Conservation (phyloP, 2,888 invertebrate species). For the Pristionchus maxplancki region DNA sequence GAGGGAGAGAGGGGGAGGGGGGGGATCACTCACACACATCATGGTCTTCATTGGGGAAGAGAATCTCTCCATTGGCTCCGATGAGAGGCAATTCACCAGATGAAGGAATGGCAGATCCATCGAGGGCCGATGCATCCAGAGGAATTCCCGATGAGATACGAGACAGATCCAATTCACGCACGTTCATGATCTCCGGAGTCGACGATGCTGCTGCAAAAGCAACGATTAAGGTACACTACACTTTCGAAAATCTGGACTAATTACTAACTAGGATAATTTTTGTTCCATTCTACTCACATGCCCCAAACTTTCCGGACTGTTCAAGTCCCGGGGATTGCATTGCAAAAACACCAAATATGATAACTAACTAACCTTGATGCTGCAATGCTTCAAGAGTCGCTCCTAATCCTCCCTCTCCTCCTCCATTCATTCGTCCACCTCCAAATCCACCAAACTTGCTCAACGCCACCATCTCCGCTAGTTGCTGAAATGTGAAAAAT, state of each 20-base stretch:
- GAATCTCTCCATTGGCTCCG: conserved; percentile 48
- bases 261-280: background rate
- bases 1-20: background rate
- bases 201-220: background rate
- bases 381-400: conserved; percentile 7
- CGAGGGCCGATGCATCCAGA: conserved; percentile 9
- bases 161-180: conserved; percentile 64
- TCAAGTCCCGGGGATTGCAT: background rate
- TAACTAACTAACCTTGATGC: background rate
- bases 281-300: background rate
- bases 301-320: background rate
- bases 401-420: conserved; percentile 31
- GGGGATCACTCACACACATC: background rate
- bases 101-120: background rate
- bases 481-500: background rate
- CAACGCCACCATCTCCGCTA: conserved; percentile 38
- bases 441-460: conserved; percentile 29
- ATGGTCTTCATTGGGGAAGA: conserved; percentile 32
- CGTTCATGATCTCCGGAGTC: conserved; percentile 63
- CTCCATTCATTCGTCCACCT: background rate
- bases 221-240: background rate
- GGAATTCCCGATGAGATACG: conserved; percentile 53
- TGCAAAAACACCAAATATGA: too few species aligned
- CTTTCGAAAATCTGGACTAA: background rate
- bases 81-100: conserved; percentile 3